These are phyloP conservation scores for Labrus mixtus DNA, from an alignment of 2,113 vertebrate genomes.

Conservation along the genomic window DNA sequence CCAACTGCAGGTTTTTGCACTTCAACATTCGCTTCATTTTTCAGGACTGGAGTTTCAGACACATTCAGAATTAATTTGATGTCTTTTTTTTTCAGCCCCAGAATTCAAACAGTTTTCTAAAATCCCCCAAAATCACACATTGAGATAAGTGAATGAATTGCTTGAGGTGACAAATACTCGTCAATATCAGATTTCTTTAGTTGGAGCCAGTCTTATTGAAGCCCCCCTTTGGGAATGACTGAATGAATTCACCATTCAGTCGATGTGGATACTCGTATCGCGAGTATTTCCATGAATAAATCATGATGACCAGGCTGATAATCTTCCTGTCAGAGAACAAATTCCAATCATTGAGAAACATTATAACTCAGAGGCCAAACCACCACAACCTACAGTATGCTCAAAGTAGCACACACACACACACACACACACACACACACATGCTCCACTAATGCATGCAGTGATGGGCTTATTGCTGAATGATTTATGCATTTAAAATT, in stretches of 20 bases:
- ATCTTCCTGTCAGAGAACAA: conserved; percentile 50
- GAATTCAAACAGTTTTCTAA: too few relatives aligned
- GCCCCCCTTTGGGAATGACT: neutral
- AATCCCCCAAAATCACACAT: too few relatives aligned
- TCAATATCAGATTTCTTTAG: too few relatives aligned
- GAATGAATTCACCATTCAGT: conserved; percentile 13
- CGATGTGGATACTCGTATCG: conserved; percentile 17
- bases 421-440: conserved; percentile 2
- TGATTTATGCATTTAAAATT: conserved; percentile 67
- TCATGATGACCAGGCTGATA: conserved; percentile 18
- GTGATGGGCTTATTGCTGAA: conserved; percentile 63
- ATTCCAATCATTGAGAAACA: conserved; percentile 36
- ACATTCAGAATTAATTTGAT: too few relatives aligned
- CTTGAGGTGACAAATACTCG: too few relatives aligned
- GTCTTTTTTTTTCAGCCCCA: too few relatives aligned
- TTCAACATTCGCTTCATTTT: too few relatives aligned
- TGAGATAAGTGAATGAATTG: too few relatives aligned
- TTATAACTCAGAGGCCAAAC: conserved; percentile 30
- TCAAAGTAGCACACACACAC: neutral
- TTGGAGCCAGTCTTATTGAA: too few relatives aligned
- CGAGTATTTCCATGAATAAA: conserved; percentile 47
- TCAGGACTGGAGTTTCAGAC: too few relatives aligned
- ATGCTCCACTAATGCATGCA: conserved; percentile 1
- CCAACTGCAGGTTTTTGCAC: too few relatives aligned
- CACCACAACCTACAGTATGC: neutral